Evolutionary conservation across 2,888 invertebrate species (phyloP), one percentile per base, ranked within the genome.

Genomic region (Rosalia funebris): DNA sequence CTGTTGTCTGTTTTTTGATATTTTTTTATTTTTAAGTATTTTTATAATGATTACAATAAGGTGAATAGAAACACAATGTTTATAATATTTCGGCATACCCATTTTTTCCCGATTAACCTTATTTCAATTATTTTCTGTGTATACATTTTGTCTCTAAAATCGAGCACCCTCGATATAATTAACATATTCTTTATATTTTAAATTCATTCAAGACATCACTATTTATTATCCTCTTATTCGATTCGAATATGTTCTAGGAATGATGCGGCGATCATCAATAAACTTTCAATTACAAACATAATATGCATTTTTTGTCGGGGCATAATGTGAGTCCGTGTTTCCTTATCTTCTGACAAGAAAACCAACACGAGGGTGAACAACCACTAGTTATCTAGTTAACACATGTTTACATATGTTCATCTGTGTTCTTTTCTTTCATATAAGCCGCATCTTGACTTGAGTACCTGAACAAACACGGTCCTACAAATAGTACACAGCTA

Each of bases 341-440:
- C 53, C 65, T 67, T 67, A 67, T 67, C 67, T 65, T 36, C 45
- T 57, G 63, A 65, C 65, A 65, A 59, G 65, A 65, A 65, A 63
- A 67, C 66, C 69, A 71, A 71, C 68, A 69, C 64, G 60, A 63
- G 65, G 68, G 62, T 65, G 65, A 65, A 67, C 62, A 70, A 71
- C 71, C 69, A 73, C 71, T 61, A 65, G 68, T 70, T 70, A 71
- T 73, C 72, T 72, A 55, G 56, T 65, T 55, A 71, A 72, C 72
- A 72, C 70, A 65, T 71, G 73, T 74, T 72, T 74, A 74, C 73
- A 74, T 63, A 65, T 71, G 72, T 69, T 71, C 69, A 69, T 69
- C 67, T 69, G 62, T 71, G 62, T 65, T 66, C 62, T 50, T 53
- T 47, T 62, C 62, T 65, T 67, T 72, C 61, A 60, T 60, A 57